These are phyloP conservation scores for Alviniconcha marisindica DNA, from an alignment of 1,140 invertebrate species.

Conservation along the genomic window DNA sequence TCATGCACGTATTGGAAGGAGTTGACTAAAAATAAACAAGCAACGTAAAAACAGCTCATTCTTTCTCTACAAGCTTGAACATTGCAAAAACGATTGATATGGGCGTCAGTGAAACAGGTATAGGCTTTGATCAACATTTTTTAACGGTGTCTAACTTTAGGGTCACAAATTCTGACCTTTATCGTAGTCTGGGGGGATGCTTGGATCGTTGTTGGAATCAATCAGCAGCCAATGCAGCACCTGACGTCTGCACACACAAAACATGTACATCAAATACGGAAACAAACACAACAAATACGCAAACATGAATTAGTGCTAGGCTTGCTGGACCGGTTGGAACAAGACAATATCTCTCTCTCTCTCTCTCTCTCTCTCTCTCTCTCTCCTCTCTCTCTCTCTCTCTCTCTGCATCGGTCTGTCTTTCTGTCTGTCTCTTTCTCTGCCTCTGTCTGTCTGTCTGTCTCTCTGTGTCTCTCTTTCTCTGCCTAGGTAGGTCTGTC, in stretches of 20 bases:
- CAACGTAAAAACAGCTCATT: too few species aligned
- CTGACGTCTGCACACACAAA: not conserved
- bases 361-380: not conserved
- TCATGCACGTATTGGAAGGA: not conserved
- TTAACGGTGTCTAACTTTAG: not conserved
- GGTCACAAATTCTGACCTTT: constrained; percentile 16
- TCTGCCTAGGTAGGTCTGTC: not conserved
- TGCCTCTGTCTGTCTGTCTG: not conserved
- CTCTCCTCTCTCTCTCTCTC: not conserved
- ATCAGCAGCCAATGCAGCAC: constrained; percentile 4
- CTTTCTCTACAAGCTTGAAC: not conserved
- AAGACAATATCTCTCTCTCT: too few species aligned
- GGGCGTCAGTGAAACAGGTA: too few species aligned
- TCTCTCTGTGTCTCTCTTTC: not conserved
- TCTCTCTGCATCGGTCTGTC: not conserved
- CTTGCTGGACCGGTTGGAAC: too few species aligned
- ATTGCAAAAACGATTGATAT: not conserved
- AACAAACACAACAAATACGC: not conserved
- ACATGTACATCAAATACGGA: not conserved
- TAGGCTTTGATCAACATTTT: not conserved
- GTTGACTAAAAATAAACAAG: not conserved
- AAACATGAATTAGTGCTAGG: not conserved
- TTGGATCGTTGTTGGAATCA: constrained; percentile 28
- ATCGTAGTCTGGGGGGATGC: constrained; percentile 47
- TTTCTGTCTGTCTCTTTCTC: not conserved